Base-by-base conservation (phyloP, 2,113 vertebrate genomes). In the Brachyistius frenatus region DNA sequence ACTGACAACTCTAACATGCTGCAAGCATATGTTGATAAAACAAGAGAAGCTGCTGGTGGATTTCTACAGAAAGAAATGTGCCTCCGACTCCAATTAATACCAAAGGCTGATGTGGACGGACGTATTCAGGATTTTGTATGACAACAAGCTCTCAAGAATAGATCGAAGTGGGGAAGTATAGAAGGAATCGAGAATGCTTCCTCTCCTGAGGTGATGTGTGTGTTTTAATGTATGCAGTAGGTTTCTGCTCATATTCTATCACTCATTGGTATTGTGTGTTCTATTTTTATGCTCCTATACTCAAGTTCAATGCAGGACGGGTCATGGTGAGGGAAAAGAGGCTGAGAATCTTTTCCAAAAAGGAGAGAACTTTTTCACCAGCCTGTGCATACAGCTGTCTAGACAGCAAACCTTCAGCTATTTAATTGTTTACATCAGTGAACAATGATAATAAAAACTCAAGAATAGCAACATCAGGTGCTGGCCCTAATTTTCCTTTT, bases 401-500 rank as follows among this genome's bases (percentile, higher is more conserved):
- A 76, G 86, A 81, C 78, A 44, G 50, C 54, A 72, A 53, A 69
- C 66, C 62, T 76, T 77, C 30, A 41, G 46, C 56, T 67, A 16
- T 78, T 67, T 55, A 7, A 10, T 77, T 71, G 5, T 41, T 55
- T 67, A 9, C 53, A 66, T 69, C 23, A 23, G 53, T 64, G 31
- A 68, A n/a, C 39, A 10, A 55, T 55, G 60, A 37, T 13, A 77
- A 31, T 57, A 4, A 49, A 30, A 60, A 14, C 13, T 47, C 23
- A 50, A 15, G 44, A 15, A 73, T 0, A 16, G 65, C 16, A 58
- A 46, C 30, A 75, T 56, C 55, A 64, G 83, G 54, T 56, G 37
- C 23, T 35, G 31, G 15, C 13, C 54, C 33, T 31, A 62, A 56
- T 76, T 82, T 74, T 66, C 16, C 41, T 9, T 73, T 74, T 41